Conservation (phyloP, 1,140 invertebrate species). For the Drosophila biarmipes region DNA sequence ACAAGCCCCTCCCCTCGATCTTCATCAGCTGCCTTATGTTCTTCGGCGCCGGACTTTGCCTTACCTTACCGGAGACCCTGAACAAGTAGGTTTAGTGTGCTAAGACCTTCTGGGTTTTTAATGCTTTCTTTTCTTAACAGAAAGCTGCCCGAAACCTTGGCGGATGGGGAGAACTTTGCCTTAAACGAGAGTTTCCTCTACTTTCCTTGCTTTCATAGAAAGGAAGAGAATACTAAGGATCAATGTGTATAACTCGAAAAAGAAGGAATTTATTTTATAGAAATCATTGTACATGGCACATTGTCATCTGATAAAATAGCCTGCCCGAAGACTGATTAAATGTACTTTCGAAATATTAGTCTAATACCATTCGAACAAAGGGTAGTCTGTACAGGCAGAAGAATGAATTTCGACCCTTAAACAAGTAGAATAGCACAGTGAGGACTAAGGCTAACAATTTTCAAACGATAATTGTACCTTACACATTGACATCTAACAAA, state of each 20-base stretch:
- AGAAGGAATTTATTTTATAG: background rate
- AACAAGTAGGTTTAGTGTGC: constrained; percentile 67
- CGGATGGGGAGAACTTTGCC: constrained; percentile 87
- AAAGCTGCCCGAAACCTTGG: constrained; percentile 86
- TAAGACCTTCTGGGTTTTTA: background rate
- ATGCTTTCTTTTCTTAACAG: constrained; percentile 15
- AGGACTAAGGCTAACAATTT: background rate
- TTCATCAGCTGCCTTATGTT: constrained; percentile 86
- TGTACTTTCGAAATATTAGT: background rate
- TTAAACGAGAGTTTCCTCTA: constrained; percentile 78
- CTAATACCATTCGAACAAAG: background rate
- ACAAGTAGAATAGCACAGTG: too few species aligned
- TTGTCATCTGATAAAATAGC: constrained; percentile 6
- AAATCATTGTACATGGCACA: constrained; percentile 13
- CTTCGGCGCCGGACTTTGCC: constrained; percentile 85
- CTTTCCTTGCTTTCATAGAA: constrained; percentile 50
- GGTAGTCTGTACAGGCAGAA: background rate
- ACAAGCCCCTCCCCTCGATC: constrained; percentile 85
- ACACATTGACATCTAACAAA: background rate
- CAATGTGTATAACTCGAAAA: constrained; percentile 1
- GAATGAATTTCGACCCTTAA: too few species aligned
- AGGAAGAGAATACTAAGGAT: background rate
- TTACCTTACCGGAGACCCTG: constrained; percentile 87
- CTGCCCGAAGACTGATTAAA: constrained; percentile 24
- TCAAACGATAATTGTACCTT: background rate